Percentiles rank a stretch among this genome's conserved stretches.
phyloP scores from a whole-genome alignment of 2,797 vertebrate genomes.

The Centroberyx gerrardi region DNA sequence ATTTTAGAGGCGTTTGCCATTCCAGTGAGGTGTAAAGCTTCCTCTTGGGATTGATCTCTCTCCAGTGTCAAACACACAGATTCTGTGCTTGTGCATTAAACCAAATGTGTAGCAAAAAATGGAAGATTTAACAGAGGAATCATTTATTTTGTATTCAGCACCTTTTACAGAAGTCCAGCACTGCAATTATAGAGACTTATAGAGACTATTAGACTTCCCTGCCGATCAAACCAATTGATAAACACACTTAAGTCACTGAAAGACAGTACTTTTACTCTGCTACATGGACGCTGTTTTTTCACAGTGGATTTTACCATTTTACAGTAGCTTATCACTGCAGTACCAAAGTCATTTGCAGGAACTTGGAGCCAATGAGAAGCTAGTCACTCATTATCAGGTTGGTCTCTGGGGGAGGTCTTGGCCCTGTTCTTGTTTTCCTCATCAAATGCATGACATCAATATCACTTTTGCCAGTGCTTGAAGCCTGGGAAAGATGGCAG shows the following conservation, averaged over 20 bases:
- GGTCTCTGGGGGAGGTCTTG: slow-evolving; percentile 38
- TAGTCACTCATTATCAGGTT: slow-evolving; percentile 27
- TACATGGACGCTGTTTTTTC: no score
- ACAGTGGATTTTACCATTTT: no score
- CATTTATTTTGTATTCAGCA: no score
- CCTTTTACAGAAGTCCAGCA: not conserved
- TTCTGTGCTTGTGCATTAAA: no score
- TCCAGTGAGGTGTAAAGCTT: no score
- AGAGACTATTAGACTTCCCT: not conserved
- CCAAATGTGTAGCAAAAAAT: no score
- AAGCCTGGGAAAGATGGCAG: not conserved
- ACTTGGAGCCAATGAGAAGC: slow-evolving; percentile 43
- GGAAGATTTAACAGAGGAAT: no score
- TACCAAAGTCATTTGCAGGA: slow-evolving; percentile 30
- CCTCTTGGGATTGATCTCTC: no score
- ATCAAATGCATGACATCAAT: slow-evolving; percentile 35
- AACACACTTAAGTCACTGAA: not conserved
- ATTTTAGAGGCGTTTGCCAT: no score
- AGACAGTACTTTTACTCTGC: not conserved
- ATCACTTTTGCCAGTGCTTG: not conserved
- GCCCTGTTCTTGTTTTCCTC: slow-evolving; percentile 34
- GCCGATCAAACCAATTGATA: not conserved
- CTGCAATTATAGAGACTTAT: not conserved
- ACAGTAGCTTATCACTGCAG: slow-evolving; percentile 14
- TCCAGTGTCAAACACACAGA: no score